Conservation (phyloP, 2,888 invertebrate genomes). For the Hipparchia semele region DNA sequence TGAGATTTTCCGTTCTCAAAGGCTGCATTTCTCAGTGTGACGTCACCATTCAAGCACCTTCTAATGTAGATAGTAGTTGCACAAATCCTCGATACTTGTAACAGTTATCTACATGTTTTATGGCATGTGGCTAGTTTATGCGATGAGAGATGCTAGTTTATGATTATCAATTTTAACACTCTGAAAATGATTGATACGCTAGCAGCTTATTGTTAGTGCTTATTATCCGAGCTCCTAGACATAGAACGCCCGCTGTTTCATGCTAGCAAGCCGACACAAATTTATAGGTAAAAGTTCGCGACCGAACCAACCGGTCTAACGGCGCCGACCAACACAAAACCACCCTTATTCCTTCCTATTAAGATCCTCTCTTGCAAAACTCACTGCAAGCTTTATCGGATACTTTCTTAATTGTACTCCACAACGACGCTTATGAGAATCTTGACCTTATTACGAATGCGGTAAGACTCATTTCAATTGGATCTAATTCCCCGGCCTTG, state of each 20-base stretch:
- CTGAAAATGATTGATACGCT: slow-evolving; percentile 35
- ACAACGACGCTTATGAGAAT: slow-evolving; percentile 62
- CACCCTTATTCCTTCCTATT: slow-evolving; percentile 55
- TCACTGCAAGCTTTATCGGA: slow-evolving; percentile 64
- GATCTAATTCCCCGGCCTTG: slow-evolving; percentile 73
- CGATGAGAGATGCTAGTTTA: not conserved
- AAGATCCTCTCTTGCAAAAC: slow-evolving; percentile 59
- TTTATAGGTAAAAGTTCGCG: slow-evolving; percentile 84
- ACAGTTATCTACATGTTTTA: not conserved
- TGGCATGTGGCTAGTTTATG: not conserved
- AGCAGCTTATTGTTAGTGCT: slow-evolving; percentile 45
- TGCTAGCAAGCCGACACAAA: slow-evolving; percentile 77
- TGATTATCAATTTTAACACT: slow-evolving; percentile 12
- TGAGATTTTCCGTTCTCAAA: too few relatives aligned
- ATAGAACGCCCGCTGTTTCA: slow-evolving; percentile 62
- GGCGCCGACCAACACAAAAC: slow-evolving; percentile 51
- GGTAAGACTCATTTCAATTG: slow-evolving; percentile 65
- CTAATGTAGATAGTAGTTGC: not conserved
- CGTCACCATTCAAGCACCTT: not conserved
- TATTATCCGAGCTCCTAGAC: slow-evolving; percentile 68
- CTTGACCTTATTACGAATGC: slow-evolving; percentile 66
- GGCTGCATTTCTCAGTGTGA: too few relatives aligned
- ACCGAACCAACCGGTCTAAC: slow-evolving; percentile 74
- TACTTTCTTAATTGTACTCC: slow-evolving; percentile 81
- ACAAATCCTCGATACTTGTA: not conserved